Evolutionary conservation across 2,797 vertebrate species (phyloP), one percentile per base, ranked within the genome.

Genomic region (Gorsachius magnificus): DNA sequence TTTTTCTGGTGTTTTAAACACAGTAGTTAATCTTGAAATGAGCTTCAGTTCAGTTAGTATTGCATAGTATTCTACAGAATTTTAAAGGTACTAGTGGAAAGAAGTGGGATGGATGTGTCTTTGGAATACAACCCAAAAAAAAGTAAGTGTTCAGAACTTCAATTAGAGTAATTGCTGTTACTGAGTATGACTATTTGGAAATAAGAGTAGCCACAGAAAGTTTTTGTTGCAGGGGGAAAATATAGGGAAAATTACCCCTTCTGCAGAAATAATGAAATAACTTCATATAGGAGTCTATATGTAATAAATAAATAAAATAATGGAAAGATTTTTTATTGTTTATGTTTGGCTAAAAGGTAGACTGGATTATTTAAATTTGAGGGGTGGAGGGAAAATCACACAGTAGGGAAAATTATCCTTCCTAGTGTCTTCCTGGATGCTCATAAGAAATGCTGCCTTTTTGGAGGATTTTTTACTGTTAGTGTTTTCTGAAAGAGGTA

Each of bases 11-110:
- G 31, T 95, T 97, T 96, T 92, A 91, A 96, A 88, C 41, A 63
- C 10, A 79, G 45, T 31, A 95, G 72, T 93, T 97, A 90, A 93
- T 96, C 66, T 78, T 85, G 58, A 96, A 96, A 90, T 82, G 33
- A 95, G 24, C n/a, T 89, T 81, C 35, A 79, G 57, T 93, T 87
- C 53, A 68, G 36, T 57, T 70, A 92, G 76, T 11, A 50, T 53
- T 29, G 16, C 79, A 43, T 36, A 71, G 46, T 53, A 51, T 41
- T 51, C 46, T 76, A n/a, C 9, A 78, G 54, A 91, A 90, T 80
- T 95, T 87, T 94, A 96, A 95, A 85, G 38, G 70, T 64, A 77
- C 12, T 69, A 33, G 14, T 72, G 57, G 25, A 70, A 69, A 87
- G 13, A 79, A 96, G 91, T 35, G 12, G n/a, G 41, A 56, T 41